Conservation (phyloP, 2,888 invertebrate species). For the Tetragonisca angustula region DNA sequence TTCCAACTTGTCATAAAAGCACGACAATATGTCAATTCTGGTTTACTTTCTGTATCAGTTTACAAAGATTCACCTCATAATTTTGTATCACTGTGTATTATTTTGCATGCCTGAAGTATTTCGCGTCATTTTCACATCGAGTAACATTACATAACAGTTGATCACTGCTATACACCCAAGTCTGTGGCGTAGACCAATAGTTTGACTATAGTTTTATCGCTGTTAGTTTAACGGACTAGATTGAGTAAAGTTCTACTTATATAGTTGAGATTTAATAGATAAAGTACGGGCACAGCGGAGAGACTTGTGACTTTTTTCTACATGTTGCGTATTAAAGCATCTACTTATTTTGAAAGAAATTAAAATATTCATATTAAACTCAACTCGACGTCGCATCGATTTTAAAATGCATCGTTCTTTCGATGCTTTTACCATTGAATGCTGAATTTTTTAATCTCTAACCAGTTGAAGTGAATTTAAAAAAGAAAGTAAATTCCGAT, state of each 20-base stretch:
- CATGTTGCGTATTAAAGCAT: neutral
- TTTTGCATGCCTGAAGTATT: neutral
- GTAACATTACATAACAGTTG: conserved; percentile 9
- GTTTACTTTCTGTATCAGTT: neutral
- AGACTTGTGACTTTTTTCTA: neutral
- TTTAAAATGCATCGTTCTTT: no score
- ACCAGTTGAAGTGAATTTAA: neutral
- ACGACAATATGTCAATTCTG: neutral
- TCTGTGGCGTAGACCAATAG: neutral
- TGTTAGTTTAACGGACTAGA: neutral
- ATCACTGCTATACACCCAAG: neutral
- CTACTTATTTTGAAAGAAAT: neutral
- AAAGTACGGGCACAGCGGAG: neutral
- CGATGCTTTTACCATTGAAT: no score
- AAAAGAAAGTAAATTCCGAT: no score
- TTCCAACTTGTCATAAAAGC: neutral
- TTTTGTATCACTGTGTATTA: neutral
- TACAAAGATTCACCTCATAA: no score
- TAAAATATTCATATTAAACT: neutral
- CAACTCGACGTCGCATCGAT: no score
- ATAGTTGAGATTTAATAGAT: neutral
- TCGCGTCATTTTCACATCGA: neutral
- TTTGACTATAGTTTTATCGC: neutral
- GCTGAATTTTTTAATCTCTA: neutral
- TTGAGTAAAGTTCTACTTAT: neutral